A percentile compares a stretch with the other conserved stretches of the same genome.
Conservation (phyloP, 2,888 invertebrate genomes). For the Hesperia comma region DNA sequence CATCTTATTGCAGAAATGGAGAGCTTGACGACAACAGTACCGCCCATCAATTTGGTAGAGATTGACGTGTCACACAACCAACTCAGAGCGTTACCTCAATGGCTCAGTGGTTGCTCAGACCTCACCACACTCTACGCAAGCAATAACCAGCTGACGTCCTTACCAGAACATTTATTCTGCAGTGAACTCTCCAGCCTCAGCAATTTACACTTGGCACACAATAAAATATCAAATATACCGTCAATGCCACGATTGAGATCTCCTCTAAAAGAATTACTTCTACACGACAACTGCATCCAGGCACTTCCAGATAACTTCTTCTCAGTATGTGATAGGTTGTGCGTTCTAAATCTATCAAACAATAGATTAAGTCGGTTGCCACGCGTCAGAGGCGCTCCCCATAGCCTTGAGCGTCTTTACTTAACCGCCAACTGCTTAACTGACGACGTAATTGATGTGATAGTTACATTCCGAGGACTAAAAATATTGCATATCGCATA, state of each 20-base stretch:
- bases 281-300: slow-evolving; percentile 91
- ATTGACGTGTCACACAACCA: slow-evolving; percentile 92
- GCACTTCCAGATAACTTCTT: slow-evolving; percentile 91
- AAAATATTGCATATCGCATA: slow-evolving; percentile 90
- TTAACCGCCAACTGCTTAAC: slow-evolving; percentile 90
- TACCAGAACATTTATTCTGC: slow-evolving; percentile 89
- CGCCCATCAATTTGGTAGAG: slow-evolving; percentile 89
- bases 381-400: slow-evolving; percentile 84
- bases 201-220: slow-evolving; percentile 90
- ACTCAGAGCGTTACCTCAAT: slow-evolving; percentile 88
- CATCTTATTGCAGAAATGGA: slow-evolving; percentile 86
- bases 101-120: slow-evolving; percentile 89
- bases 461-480: slow-evolving; percentile 86
- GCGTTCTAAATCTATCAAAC: slow-evolving; percentile 90
- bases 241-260: slow-evolving; percentile 86
- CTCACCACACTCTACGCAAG: slow-evolving; percentile 89
- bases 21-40: slow-evolving; percentile 87
- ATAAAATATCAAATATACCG: slow-evolving; percentile 89
- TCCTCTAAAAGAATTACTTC: slow-evolving; percentile 87
- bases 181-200: slow-evolving; percentile 89
- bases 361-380: slow-evolving; percentile 90
- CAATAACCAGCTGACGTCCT: slow-evolving; percentile 87
- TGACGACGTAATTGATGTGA: slow-evolving; percentile 87
- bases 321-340: slow-evolving; percentile 85
- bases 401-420: slow-evolving; percentile 86